Percentiles rank a stretch among this genome's conserved stretches.
Conservation (phyloP, 2,113 vertebrate species). For the Catharus bicknelli region DNA sequence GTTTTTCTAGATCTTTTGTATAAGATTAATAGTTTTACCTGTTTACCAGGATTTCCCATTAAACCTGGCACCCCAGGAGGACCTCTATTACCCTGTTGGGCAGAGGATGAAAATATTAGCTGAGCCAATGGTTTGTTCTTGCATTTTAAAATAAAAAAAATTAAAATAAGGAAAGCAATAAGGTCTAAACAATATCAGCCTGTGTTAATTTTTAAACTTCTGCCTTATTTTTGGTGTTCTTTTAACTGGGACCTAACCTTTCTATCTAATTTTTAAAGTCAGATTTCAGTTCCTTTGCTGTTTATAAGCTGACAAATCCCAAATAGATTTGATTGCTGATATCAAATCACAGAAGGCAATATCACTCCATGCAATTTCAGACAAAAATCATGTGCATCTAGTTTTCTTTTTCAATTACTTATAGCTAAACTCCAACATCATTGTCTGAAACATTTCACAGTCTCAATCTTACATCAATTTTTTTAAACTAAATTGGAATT, state of each 20-base stretch:
- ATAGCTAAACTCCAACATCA: background rate
- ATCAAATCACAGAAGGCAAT: background rate
- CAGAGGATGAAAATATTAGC: background rate
- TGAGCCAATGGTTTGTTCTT: background rate
- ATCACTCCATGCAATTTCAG: background rate
- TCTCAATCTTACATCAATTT: background rate
- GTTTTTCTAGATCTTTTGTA: background rate
- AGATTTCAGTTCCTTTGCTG: background rate
- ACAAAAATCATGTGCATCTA: background rate
- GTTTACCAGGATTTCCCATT: conserved; percentile 90
- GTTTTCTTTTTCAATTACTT: background rate
- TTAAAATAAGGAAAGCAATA: background rate
- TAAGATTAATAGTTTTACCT: conserved; percentile 72
- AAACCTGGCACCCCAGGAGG: conserved; percentile 83
- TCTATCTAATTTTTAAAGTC: background rate
- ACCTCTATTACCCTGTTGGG: conserved; percentile 83
- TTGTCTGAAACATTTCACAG: background rate
- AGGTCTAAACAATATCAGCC: background rate
- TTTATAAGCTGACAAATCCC: background rate
- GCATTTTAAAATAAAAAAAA: background rate
- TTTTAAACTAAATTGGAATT: background rate
- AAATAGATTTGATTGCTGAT: background rate
- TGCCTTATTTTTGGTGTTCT: background rate
- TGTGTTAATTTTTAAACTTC: background rate
- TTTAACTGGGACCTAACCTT: background rate